A percentile compares a stretch with the other conserved stretches of the same genome.
Evolutionary conservation across 2,113 vertebrate genomes (phyloP).

Genomic region (Ceuthmochares aereus): DNA sequence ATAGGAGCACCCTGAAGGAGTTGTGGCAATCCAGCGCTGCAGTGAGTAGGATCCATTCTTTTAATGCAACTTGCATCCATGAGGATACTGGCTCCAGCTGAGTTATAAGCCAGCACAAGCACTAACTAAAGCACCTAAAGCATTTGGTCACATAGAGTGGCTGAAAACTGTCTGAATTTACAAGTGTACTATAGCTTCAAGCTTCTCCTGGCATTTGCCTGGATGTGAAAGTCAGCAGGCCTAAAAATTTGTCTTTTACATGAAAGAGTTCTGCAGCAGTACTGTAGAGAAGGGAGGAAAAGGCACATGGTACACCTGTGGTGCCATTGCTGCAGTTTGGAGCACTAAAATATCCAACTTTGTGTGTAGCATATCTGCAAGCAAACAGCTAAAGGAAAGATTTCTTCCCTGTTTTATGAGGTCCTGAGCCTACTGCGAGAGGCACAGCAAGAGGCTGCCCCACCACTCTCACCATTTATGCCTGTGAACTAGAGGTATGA

Average conservation of each 20-base stretch:
- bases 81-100: background rate
- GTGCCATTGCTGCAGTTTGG: background rate
- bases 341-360: background rate
- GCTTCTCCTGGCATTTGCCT: background rate
- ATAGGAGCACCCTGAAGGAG: background rate
- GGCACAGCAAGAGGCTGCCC: background rate
- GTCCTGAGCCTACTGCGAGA: background rate
- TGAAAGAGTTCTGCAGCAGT: background rate
- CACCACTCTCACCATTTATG: background rate
- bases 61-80: background rate
- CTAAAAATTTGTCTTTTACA: background rate
- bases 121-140: background rate
- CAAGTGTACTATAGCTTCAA: background rate
- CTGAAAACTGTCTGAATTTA: background rate
- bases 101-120: background rate
- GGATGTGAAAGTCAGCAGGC: background rate
- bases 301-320: background rate
- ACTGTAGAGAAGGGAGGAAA: background rate
- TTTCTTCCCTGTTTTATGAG: accelerated
- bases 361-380: background rate
- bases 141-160: background rate
- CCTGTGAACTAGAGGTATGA: background rate
- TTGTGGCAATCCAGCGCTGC: background rate
- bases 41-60: background rate
- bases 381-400: background rate